A percentile compares a stretch with the other conserved stretches of the same genome.
Conservation (phyloP, 2,797 vertebrate genomes). For the Limnodromus scolopaceus region DNA sequence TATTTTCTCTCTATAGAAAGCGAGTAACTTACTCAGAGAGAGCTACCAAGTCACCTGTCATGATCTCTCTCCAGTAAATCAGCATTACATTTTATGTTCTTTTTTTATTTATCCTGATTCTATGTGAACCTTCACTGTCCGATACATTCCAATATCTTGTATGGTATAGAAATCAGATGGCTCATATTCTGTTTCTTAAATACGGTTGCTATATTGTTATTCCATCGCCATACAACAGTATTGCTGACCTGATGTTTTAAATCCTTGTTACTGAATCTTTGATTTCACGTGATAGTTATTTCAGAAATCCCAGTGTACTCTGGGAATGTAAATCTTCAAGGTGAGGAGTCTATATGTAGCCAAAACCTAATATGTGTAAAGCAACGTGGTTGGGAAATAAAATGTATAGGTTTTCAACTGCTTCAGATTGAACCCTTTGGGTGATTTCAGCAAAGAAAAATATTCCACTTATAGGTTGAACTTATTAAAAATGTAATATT, state of each 20-base stretch:
- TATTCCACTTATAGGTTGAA: not conserved
- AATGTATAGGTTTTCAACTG: not conserved
- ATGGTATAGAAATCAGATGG: not conserved
- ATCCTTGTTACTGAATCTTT: not conserved
- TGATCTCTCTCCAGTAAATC: not conserved
- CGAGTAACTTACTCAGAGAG: not conserved
- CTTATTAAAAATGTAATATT: not conserved
- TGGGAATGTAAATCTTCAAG: not conserved
- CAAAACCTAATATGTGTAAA: not conserved
- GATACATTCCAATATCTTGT: not conserved
- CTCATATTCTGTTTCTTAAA: not conserved
- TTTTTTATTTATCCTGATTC: not conserved
- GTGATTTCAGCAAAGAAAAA: not conserved
- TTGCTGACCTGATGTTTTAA: not conserved
- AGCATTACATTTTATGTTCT: not conserved
- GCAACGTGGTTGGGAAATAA: not conserved
- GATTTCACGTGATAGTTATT: not conserved
- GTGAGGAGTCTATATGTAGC: rapidly evolving
- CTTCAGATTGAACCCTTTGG: not conserved
- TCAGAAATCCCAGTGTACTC: not conserved
- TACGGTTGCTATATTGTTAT: not conserved
- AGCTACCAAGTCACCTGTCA: not conserved
- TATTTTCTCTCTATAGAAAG: not conserved
- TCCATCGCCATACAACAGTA: not conserved
- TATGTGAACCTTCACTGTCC: not conserved